phyloP scores from a whole-genome alignment of 2,797 vertebrate genomes.

The Erpetoichthys calabaricus region DNA sequence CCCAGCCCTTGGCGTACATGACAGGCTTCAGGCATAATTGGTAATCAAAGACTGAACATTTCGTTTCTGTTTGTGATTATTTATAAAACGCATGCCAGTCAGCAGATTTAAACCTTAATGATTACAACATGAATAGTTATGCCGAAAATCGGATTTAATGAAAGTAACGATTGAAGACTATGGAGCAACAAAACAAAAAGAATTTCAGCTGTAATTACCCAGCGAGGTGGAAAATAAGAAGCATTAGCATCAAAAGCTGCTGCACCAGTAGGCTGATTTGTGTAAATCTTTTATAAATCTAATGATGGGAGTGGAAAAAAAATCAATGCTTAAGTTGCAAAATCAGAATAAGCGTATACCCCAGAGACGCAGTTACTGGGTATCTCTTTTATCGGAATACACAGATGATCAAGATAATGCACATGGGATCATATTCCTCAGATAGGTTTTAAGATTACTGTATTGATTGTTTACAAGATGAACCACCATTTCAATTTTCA shows the following conservation, averaged over 20 bases:
- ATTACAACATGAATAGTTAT: too few relatives aligned
- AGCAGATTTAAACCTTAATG: too few relatives aligned
- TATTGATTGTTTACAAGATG: background rate
- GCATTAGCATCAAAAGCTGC: background rate
- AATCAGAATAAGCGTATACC: background rate
- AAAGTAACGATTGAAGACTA: too few relatives aligned
- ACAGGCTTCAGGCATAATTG: too few relatives aligned
- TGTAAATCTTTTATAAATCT: background rate
- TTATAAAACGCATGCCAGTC: too few relatives aligned
- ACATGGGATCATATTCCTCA: background rate
- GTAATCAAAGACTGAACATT: too few relatives aligned
- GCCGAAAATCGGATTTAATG: too few relatives aligned
- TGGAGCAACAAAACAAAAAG: too few relatives aligned
- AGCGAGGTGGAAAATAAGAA: background rate
- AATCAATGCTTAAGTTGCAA: background rate
- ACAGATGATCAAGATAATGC: background rate
- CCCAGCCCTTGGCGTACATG: too few relatives aligned
- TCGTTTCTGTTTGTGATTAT: too few relatives aligned
- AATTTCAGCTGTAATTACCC: background rate
- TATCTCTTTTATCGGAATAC: background rate
- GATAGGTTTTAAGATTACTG: background rate
- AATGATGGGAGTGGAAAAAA: background rate
- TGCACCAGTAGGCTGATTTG: background rate
- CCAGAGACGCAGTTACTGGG: background rate
- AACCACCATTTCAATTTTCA: too few relatives aligned